A percentile compares a stretch with the other conserved stretches of the same genome.
These are phyloP conservation scores for Anguilla obscura DNA, from an alignment of 2,797 vertebrate species.

Conservation along the genomic window DNA sequence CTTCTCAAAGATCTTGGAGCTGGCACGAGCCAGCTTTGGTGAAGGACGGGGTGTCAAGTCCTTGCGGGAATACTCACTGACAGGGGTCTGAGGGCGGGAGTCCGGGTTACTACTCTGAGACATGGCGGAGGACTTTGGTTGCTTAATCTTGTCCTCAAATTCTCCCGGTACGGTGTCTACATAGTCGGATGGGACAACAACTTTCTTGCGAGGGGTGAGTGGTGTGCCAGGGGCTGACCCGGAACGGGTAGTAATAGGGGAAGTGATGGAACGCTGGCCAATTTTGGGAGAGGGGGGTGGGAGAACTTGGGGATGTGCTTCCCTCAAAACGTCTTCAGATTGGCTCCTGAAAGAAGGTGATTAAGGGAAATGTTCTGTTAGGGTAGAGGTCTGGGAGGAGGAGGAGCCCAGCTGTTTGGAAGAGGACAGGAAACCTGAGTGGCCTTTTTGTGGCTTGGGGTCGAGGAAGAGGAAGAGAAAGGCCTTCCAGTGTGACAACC, in stretches of 20 bases:
- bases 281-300: slow-evolving; percentile 85
- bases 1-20: slow-evolving; percentile 93
- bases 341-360: slow-evolving; percentile 69
- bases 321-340: slow-evolving; percentile 69
- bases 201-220: slow-evolving; percentile 82
- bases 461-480: slow-evolving; percentile 25
- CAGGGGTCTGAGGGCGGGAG: slow-evolving; percentile 85
- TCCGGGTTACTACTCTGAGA: slow-evolving; percentile 82
- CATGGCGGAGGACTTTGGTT: slow-evolving; percentile 78
- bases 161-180: slow-evolving; percentile 86
- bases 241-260: slow-evolving; percentile 74
- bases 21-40: slow-evolving; percentile 84
- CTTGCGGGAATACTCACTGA: slow-evolving; percentile 85
- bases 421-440: slow-evolving; percentile 55
- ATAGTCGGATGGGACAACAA: slow-evolving; percentile 75
- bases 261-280: slow-evolving; percentile 70
- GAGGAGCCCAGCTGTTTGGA: slow-evolving; percentile 61
- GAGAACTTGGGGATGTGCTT: slow-evolving; percentile 73
- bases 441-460: slow-evolving; percentile 45
- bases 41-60: slow-evolving; percentile 82
- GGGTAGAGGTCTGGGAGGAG: slow-evolving; percentile 48
- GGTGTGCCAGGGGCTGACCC: slow-evolving; percentile 77
- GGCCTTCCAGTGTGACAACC: slow-evolving; percentile 37
- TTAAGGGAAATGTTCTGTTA: slow-evolving; percentile 58
- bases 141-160: slow-evolving; percentile 89